phyloP scores from a whole-genome alignment of 2,888 invertebrate species.

The Stenoptilia bipunctidactyla region DNA sequence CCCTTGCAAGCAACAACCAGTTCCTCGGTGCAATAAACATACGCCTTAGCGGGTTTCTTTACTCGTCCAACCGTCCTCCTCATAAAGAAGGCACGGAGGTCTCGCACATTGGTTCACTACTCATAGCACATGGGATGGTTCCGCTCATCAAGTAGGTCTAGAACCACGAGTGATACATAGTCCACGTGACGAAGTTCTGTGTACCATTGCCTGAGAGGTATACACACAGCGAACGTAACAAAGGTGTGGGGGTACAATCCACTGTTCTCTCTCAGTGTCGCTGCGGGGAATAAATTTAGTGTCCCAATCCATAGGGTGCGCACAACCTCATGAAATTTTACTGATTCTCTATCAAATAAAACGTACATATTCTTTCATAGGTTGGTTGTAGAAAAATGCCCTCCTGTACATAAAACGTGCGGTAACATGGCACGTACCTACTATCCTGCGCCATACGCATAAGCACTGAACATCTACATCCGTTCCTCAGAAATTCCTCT shows the following conservation, averaged over 20 bases:
- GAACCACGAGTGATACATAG: neutral
- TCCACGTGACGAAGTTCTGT: neutral
- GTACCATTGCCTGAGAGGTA: neutral
- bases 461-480: too few species aligned
- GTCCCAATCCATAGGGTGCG: neutral
- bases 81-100: neutral
- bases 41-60: neutral
- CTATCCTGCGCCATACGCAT: too few species aligned
- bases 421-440: too few species aligned
- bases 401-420: too few species aligned
- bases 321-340: neutral
- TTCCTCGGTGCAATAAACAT: neutral
- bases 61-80: neutral
- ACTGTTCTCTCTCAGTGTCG: neutral
- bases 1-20: neutral
- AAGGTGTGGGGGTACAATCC: neutral
- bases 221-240: neutral
- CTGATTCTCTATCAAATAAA: too few species aligned
- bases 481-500: too few species aligned
- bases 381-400: too few species aligned
- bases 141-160: constrained; percentile 2
- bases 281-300: neutral
- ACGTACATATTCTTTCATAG: too few species aligned
- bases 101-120: neutral
- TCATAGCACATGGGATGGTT: neutral